Percentiles rank a stretch among this genome's conserved stretches.
Conservation (phyloP, 2,113 vertebrate genomes). For the Cheirogaleus medius region DNA sequence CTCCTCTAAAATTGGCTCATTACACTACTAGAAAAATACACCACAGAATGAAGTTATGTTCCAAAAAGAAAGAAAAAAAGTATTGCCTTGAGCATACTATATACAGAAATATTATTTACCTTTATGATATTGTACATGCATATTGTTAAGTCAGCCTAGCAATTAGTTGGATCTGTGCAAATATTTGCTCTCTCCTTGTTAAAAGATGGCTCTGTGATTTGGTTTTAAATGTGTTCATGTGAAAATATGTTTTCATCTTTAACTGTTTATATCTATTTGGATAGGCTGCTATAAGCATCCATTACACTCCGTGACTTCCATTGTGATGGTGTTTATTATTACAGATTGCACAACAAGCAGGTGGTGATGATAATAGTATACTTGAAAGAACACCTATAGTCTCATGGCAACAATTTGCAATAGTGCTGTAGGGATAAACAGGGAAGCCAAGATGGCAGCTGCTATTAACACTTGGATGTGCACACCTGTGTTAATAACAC, state of each 20-base stretch:
- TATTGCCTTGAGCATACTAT: slow-evolving; percentile 48
- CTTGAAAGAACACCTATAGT: slow-evolving; percentile 54
- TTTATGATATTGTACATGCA: slow-evolving; percentile 14
- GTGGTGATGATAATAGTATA: slow-evolving; percentile 35
- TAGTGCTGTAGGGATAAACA: slow-evolving; percentile 56
- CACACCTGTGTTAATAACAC: slow-evolving; percentile 63
- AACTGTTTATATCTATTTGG: slow-evolving; percentile 33
- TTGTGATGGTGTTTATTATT: slow-evolving; percentile 1
- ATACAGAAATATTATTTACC: slow-evolving; percentile 46
- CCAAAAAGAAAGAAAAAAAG: slow-evolving; percentile 56
- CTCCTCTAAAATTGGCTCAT: slow-evolving; percentile 71
- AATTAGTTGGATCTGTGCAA: slow-evolving; percentile 47
- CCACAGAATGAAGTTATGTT: slow-evolving; percentile 58
- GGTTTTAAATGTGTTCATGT: slow-evolving; percentile 36
- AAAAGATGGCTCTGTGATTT: slow-evolving; percentile 59
- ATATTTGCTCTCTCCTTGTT: not conserved
- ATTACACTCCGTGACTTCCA: not conserved
- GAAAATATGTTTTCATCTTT: slow-evolving; percentile 49
- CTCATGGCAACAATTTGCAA: slow-evolving; percentile 40
- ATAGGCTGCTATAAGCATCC: not conserved
- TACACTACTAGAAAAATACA: slow-evolving; percentile 57
- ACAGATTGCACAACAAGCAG: slow-evolving; percentile 55
- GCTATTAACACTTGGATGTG: slow-evolving; percentile 22
- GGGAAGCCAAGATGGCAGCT: not conserved
- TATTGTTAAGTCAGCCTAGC: slow-evolving; percentile 43